Conservation (phyloP, 2,888 invertebrate genomes). For the Apamea sordens region DNA sequence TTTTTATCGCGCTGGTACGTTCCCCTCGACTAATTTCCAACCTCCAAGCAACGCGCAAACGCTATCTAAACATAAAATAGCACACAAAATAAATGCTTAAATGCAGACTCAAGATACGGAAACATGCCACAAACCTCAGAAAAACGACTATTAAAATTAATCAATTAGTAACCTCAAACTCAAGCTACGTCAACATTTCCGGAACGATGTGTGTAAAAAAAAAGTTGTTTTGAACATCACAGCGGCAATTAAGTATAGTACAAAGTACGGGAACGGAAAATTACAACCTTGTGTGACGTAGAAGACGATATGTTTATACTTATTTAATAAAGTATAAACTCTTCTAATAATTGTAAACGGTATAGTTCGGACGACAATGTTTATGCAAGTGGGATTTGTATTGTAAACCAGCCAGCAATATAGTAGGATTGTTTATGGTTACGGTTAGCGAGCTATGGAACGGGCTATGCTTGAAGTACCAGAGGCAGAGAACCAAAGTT, state of each 20-base stretch:
- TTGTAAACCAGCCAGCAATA: too few relatives aligned
- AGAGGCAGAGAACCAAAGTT: too few relatives aligned
- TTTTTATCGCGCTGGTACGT: too few relatives aligned
- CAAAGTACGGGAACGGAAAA: constrained; percentile 34
- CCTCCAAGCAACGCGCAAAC: not conserved
- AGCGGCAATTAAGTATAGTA: not conserved
- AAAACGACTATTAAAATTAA: constrained; percentile 18
- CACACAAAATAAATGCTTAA: not conserved
- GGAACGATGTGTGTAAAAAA: constrained; percentile 6
- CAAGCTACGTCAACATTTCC: constrained; percentile 28
- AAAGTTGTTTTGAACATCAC: constrained; percentile 40
- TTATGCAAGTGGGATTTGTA: too few relatives aligned
- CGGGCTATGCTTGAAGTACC: too few relatives aligned
- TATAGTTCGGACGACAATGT: too few relatives aligned
- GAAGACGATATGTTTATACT: not conserved
- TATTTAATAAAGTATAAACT: too few relatives aligned
- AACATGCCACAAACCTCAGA: constrained; percentile 7
- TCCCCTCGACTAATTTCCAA: too few relatives aligned
- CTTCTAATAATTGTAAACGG: too few relatives aligned
- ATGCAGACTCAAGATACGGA: constrained; percentile 9
- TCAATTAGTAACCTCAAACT: not conserved
- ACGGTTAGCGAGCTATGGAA: too few relatives aligned
- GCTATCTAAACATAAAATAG: too few relatives aligned
- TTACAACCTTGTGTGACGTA: not conserved
- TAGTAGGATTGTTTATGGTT: too few relatives aligned